Conservation (phyloP, 2,113 vertebrate species). For the pig (Sus scrofa) region T2T-Sscrofa CM000816.6:16011001-16011500, state of each 20-base stretch:
- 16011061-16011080: background rate
- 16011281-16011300: no score
- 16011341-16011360: no score
- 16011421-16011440: no score
- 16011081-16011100: background rate
- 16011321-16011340: no score
- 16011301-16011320: no score
- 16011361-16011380: no score
- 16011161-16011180: background rate
- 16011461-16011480: background rate
- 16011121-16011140: background rate
- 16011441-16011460: no score
- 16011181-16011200: background rate
- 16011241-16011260: no score
- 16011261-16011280: no score
- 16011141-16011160: background rate
- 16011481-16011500: background rate
- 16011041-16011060: background rate
- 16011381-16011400: no score
- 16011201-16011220: background rate
- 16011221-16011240: background rate
- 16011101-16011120: background rate
- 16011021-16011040: background rate
- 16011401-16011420: no score
- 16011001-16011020: background rate